These are phyloP conservation scores for Brachyalestes nurse DNA, from an alignment of 2,797 vertebrate species.

Conservation along the genomic window DNA sequence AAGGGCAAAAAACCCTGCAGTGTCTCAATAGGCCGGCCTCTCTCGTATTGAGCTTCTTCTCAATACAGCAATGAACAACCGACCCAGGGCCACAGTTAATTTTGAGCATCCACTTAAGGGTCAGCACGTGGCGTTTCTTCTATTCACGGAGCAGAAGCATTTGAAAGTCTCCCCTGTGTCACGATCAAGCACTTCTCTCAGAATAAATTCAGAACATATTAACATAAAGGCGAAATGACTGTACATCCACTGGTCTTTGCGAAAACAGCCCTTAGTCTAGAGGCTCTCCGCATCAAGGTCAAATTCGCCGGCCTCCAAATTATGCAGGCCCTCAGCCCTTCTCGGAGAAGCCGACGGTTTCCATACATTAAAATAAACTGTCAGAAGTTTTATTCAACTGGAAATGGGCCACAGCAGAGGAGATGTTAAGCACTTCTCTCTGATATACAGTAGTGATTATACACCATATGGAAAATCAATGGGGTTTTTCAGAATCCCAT, in stretches of 20 bases:
- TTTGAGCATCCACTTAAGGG: constrained; percentile 70
- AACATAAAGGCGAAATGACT: constrained; percentile 73
- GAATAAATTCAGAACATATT: constrained; percentile 73
- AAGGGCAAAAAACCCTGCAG: background rate
- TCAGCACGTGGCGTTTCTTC: constrained; percentile 70
- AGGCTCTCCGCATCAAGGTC: constrained; percentile 71
- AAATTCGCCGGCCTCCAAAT: constrained; percentile 65
- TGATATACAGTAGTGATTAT: constrained; percentile 46
- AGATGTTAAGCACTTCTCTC: constrained; percentile 65
- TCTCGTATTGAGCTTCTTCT: constrained; percentile 61
- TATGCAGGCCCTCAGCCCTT: constrained; percentile 63
- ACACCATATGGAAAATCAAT: constrained; percentile 47
- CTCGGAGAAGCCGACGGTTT: constrained; percentile 59
- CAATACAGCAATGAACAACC: constrained; percentile 68
- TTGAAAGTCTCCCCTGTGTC: constrained; percentile 64
- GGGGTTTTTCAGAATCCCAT: constrained; percentile 39
- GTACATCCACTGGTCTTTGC: constrained; percentile 65
- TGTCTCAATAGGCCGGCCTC: constrained; percentile 27
- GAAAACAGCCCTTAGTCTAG: constrained; percentile 71
- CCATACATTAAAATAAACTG: constrained; percentile 72
- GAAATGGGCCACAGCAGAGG: constrained; percentile 68
- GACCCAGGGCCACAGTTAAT: constrained; percentile 67
- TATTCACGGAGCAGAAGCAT: constrained; percentile 70
- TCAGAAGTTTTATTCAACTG: constrained; percentile 65
- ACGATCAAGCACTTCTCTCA: constrained; percentile 43